These are phyloP conservation scores for Cremastobaeus sp. DNA, from an alignment of 2,888 invertebrate genomes.

Conservation along the genomic window DNA sequence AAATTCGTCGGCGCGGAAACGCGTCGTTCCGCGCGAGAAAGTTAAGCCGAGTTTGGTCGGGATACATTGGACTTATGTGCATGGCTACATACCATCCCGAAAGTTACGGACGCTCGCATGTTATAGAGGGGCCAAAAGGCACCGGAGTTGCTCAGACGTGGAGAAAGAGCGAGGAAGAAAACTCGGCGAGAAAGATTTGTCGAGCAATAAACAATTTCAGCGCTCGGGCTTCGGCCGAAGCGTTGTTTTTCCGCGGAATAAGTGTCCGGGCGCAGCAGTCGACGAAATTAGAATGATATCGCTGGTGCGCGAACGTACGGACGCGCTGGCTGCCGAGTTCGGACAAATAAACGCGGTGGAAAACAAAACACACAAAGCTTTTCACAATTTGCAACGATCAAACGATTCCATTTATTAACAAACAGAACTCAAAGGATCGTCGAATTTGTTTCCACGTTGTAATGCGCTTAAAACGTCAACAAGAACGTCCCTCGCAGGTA, in stretches of 20 bases:
- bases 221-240: too few species aligned
- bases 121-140: constrained; percentile 34
- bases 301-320: too few species aligned
- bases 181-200: constrained; percentile 2
- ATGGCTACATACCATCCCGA: constrained; percentile 53
- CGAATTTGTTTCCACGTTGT: constrained; percentile 7
- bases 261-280: too few species aligned
- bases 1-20: constrained; percentile 63
- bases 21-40: constrained; percentile 65
- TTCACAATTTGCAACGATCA: not conserved
- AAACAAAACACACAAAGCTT: too few species aligned
- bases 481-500: constrained; percentile 1
- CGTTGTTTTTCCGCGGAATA: too few species aligned
- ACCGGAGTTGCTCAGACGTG: constrained; percentile 40
- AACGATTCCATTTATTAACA: too few species aligned
- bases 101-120: constrained; percentile 53
- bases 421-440: too few species aligned
- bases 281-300: too few species aligned
- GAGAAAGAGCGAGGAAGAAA: constrained; percentile 3
- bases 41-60: constrained; percentile 62
- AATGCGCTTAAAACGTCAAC: constrained; percentile 34
- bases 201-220: not conserved
- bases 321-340: too few species aligned
- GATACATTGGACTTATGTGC: constrained; percentile 60
- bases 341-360: too few species aligned